These are phyloP conservation scores for Ceratina australensis DNA, from an alignment of 1,140 invertebrate genomes.

Conservation along the genomic window DNA sequence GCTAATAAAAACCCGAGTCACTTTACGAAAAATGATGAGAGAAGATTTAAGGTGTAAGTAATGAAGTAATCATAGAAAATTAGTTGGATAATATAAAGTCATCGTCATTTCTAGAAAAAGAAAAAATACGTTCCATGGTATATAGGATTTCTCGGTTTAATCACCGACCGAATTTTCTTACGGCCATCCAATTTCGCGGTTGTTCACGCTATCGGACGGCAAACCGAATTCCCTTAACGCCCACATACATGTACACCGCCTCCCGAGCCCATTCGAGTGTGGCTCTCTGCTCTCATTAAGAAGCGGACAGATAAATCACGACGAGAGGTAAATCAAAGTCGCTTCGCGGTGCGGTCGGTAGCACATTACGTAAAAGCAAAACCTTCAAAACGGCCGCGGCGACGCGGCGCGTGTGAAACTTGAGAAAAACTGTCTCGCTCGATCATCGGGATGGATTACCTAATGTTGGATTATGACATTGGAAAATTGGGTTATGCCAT, in stretches of 20 bases:
- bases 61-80: too few species aligned
- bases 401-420: not conserved
- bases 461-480: constrained; percentile 63
- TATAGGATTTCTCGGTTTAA: not conserved
- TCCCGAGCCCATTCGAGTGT: not conserved
- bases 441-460: constrained; percentile 31
- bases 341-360: not conserved
- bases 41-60: too few species aligned
- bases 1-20: too few species aligned
- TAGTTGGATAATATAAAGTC: too few species aligned
- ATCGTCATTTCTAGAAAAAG: too few species aligned
- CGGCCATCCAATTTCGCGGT: constrained; percentile 2
- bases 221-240: constrained; percentile 18
- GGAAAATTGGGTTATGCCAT: constrained; percentile 59
- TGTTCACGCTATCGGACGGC: not conserved
- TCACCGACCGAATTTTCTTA: constrained; percentile 11
- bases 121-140: not conserved
- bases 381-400: not conserved
- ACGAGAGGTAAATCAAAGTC: constrained; percentile 23
- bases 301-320: constrained; percentile 22
- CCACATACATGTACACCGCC: not conserved
- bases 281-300: constrained; percentile 24
- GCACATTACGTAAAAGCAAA: constrained; percentile 25
- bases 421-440: constrained; percentile 6
- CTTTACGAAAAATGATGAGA: too few species aligned